These are phyloP conservation scores for Trachelus iudaicus DNA, from an alignment of 2,888 invertebrate genomes.

Conservation along the genomic window DNA sequence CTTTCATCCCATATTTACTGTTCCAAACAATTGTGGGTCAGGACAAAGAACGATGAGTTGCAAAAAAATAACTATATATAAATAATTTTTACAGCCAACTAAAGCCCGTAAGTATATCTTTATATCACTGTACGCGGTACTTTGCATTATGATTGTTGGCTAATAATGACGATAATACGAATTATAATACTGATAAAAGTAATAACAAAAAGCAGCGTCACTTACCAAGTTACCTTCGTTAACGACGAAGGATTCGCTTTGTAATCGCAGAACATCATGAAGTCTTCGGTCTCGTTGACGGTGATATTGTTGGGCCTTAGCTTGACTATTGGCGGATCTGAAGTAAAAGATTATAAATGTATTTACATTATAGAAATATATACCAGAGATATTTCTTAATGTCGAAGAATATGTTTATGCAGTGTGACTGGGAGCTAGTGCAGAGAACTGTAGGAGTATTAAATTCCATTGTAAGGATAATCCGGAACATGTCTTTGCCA, in stretches of 20 bases:
- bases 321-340: constrained; percentile 88
- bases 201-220: constrained; percentile 16
- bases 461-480: background rate
- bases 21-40: background rate
- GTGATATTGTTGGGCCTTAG: constrained; percentile 81
- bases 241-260: constrained; percentile 88
- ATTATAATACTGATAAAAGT: constrained; percentile 7
- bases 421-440: background rate
- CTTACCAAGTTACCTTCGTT: constrained; percentile 82
- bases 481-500: background rate
- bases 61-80: background rate
- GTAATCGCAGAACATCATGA: constrained; percentile 83
- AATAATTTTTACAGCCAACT: no score
- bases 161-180: no score
- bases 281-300: constrained; percentile 80
- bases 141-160: no score
- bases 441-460: background rate
- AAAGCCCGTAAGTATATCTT: no score
- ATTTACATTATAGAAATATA: background rate
- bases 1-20: background rate
- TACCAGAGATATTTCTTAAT: background rate
- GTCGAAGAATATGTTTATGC: background rate
- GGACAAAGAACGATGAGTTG: background rate
- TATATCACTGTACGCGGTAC: no score
- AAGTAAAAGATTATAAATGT: constrained; percentile 39